Conservation (phyloP, 2,888 invertebrate species). For the Hirtodrosophila cameraria region DNA sequence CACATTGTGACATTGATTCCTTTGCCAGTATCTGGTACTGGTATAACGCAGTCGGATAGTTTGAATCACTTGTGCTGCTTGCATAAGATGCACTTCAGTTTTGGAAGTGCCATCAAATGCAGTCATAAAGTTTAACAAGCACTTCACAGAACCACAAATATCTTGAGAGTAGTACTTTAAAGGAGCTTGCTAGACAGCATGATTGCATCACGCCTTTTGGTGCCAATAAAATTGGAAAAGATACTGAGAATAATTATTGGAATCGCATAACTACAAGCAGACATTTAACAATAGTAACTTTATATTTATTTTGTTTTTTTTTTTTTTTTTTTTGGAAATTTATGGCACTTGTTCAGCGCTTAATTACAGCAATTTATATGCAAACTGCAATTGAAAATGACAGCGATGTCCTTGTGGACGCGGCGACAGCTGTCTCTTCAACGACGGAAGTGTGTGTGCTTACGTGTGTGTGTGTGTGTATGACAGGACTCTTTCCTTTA, state of each 20-base stretch:
- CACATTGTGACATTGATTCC: too few species aligned
- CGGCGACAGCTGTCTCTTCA: constrained; percentile 35
- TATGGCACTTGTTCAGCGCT: constrained; percentile 53
- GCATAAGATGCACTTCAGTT: neutral
- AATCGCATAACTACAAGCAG: constrained; percentile 36
- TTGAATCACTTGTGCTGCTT: neutral
- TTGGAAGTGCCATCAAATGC: constrained; percentile 24
- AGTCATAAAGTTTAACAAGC: constrained; percentile 34
- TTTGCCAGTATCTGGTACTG: neutral
- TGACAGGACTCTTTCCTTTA: neutral
- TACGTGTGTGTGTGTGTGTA: neutral
- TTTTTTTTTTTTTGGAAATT: constrained; percentile 31
- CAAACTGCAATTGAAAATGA: constrained; percentile 57
- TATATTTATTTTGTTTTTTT: too few species aligned
- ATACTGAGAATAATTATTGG: constrained; percentile 35
- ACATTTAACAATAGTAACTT: constrained; percentile 36
- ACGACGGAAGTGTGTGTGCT: neutral
- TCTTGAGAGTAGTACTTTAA: neutral
- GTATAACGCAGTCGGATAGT: neutral
- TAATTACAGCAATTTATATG: constrained; percentile 68
- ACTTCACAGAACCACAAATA: constrained; percentile 7
- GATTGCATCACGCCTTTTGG: neutral
- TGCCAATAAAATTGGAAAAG: constrained; percentile 4
- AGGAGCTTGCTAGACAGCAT: constrained; percentile 3
- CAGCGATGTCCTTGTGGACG: neutral